phyloP scores from a whole-genome alignment of 2,888 invertebrate genomes.

The Cremastobaeus sp. region DNA sequence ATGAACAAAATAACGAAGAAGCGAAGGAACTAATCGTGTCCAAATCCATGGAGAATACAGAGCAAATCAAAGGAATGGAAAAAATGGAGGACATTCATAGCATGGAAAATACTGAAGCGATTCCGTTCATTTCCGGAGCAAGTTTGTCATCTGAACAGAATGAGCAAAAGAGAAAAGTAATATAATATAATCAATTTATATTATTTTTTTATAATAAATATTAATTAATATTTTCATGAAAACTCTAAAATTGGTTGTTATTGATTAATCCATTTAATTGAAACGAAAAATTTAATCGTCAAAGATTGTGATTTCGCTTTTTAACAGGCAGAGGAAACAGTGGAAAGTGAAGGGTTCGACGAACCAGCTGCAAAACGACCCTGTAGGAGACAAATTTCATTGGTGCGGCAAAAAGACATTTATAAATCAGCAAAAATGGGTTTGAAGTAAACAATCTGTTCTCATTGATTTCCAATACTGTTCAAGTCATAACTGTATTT shows the following conservation, averaged over 20 bases:
- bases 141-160: not conserved
- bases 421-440: conserved; percentile 71
- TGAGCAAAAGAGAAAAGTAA: conserved; percentile 46
- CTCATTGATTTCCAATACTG: too few relatives aligned
- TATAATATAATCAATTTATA: too few relatives aligned
- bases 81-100: conserved; percentile 4
- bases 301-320: not conserved
- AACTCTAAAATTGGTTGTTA: too few relatives aligned
- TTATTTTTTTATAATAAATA: too few relatives aligned
- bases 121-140: conserved; percentile 4
- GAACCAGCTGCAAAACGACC: conserved; percentile 61
- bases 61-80: conserved; percentile 26
- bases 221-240: too few relatives aligned
- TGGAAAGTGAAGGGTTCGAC: conserved; percentile 21
- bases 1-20: conserved; percentile 6
- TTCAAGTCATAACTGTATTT: too few relatives aligned
- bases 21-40: conserved; percentile 28
- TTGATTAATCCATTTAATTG: too few relatives aligned
- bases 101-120: conserved; percentile 2
- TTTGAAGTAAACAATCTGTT: conserved; percentile 67
- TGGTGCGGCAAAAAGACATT: conserved; percentile 71
- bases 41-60: conserved; percentile 26
- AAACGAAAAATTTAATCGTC: not conserved
- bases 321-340: conserved; percentile 14
- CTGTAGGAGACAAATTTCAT: conserved; percentile 67